Conservation (phyloP, 2,888 invertebrate species). For the Sisyra terminalis region DNA sequence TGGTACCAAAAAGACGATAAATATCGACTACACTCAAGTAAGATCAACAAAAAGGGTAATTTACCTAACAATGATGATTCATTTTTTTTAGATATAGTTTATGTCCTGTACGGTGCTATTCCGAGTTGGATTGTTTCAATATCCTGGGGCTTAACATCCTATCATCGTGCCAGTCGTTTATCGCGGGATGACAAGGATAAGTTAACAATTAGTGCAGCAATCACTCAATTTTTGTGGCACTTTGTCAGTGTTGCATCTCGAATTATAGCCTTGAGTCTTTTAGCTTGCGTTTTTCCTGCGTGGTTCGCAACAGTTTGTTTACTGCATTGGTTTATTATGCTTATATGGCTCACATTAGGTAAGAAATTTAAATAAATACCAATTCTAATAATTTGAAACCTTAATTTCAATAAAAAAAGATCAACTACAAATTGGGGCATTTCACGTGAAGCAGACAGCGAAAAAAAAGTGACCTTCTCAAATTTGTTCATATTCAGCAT, state of each 20-base stretch:
- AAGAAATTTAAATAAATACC: neutral
- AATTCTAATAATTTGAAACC: no score
- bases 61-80: no score
- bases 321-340: slow-evolving; percentile 38
- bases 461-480: no score
- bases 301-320: slow-evolving; percentile 31
- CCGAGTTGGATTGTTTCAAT: slow-evolving; percentile 36
- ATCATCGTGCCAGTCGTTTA: slow-evolving; percentile 38
- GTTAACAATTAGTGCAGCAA: slow-evolving; percentile 30
- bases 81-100: slow-evolving; percentile 23
- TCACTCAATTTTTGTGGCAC: slow-evolving; percentile 39
- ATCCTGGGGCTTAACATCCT: slow-evolving; percentile 41
- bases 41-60: no score
- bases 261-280: slow-evolving; percentile 35
- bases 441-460: no score
- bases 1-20: slow-evolving; percentile 8
- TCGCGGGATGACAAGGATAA: slow-evolving; percentile 36
- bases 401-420: no score
- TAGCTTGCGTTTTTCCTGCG: slow-evolving; percentile 32
- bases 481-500: no score
- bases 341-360: slow-evolving; percentile 31
- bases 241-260: slow-evolving; percentile 36
- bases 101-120: slow-evolving; percentile 31
- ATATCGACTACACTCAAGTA: no score
- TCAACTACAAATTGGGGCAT: no score